Conservation (phyloP, 1,140 invertebrate species). For the Drosophila ananassae region DNA sequence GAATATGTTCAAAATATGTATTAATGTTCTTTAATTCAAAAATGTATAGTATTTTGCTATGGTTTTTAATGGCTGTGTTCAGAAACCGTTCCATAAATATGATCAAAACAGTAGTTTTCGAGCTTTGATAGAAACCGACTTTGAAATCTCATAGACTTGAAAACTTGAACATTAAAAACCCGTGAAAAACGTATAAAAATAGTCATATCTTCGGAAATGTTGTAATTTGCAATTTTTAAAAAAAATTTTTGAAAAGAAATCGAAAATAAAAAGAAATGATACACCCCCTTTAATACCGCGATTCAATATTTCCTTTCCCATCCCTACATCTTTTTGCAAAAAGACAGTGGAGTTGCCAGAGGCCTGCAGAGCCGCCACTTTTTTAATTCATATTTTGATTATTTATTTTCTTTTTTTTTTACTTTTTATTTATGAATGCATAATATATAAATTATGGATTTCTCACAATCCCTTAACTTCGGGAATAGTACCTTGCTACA, state of each 20-base stretch:
- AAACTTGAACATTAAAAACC: too few species aligned
- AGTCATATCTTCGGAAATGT: too few species aligned
- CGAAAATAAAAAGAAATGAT: neutral
- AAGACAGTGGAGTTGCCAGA: slow-evolving; percentile 17
- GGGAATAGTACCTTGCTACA: slow-evolving; percentile 76
- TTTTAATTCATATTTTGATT: slow-evolving; percentile 17
- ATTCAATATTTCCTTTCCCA: neutral
- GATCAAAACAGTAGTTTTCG: too few species aligned
- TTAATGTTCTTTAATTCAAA: too few species aligned
- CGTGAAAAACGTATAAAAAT: too few species aligned
- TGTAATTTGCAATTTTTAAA: too few species aligned
- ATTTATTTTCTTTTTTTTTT: slow-evolving; percentile 11
- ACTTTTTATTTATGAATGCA: slow-evolving; percentile 2
- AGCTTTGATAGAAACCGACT: too few species aligned
- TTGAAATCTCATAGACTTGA: too few species aligned
- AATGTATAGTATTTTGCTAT: too few species aligned
- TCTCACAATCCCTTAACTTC: slow-evolving; percentile 76
- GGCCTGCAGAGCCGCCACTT: neutral
- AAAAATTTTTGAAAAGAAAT: neutral
- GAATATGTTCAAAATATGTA: too few species aligned
- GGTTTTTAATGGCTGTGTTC: too few species aligned
- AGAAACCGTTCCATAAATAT: too few species aligned
- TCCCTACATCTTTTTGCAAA: neutral
- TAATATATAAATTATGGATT: slow-evolving; percentile 51
- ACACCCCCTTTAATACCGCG: neutral